Percentiles rank a stretch among this genome's conserved stretches.
These are phyloP conservation scores for Bellardia pandia DNA, from an alignment of 2,888 invertebrate species.

Conservation along the genomic window DNA sequence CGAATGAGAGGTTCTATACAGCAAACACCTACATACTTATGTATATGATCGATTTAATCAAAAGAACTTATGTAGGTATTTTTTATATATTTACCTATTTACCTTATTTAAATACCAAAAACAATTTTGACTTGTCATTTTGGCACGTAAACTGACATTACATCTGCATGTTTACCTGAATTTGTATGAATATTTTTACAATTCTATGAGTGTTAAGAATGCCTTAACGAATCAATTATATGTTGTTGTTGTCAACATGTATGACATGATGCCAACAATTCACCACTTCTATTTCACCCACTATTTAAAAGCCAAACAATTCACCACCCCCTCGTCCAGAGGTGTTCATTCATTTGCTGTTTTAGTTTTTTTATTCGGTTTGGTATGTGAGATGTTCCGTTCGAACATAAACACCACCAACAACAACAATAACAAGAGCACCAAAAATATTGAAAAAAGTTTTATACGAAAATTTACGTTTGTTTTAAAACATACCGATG, in stretches of 20 bases:
- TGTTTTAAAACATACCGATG: slow-evolving; percentile 56
- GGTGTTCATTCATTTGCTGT: slow-evolving; percentile 31
- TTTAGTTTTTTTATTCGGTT: slow-evolving; percentile 18
- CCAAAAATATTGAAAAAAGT: slow-evolving; percentile 39
- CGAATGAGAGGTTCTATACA: no score
- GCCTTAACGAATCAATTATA: slow-evolving; percentile 13
- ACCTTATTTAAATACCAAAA: no score
- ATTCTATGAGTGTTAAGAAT: not conserved
- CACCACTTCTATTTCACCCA: slow-evolving; percentile 34
- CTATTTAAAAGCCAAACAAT: slow-evolving; percentile 23
- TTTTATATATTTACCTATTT: no score
- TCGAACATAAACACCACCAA: slow-evolving; percentile 38
- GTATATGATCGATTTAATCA: no score
- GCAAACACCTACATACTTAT: no score
- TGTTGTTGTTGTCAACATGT: not conserved
- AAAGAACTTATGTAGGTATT: no score
- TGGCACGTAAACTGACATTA: slow-evolving; percentile 27
- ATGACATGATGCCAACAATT: slow-evolving; percentile 36
- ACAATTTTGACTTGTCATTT: not conserved
- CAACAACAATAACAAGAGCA: slow-evolving; percentile 44
- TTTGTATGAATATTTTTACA: not conserved
- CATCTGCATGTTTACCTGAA: slow-evolving; percentile 36
- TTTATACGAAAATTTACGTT: slow-evolving; percentile 66
- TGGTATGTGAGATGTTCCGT: slow-evolving; percentile 49
- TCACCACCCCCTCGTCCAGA: slow-evolving; percentile 39